Base-by-base conservation (phyloP, 2,113 vertebrate species). In the Sphaerodactylus townsendi region DNA sequence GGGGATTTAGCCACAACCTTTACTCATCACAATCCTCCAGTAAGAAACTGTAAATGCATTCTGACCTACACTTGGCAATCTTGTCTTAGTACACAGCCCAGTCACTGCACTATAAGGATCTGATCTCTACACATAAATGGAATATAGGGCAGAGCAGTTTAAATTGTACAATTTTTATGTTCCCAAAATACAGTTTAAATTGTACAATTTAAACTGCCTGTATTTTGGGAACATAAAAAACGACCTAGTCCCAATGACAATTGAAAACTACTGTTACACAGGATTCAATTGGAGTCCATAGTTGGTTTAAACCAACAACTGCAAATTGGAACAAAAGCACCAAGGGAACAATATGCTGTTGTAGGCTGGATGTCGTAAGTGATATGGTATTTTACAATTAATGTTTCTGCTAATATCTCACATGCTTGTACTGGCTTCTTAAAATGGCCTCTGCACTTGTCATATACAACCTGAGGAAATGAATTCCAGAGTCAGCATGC, bases 321-420 rank as follows among this genome's bases (percentile, higher is more conserved):
- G 85, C 85, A 82, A 83, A 85, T 77, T 33, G 87, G 79, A 85
- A 81, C 28, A 53, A 85, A 80, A 88, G 44, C 83, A 85, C 88
- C 92, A 92, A 88, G 50, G 50, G 50, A 53, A 19, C 50, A 53
- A 81, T 86, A 81, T 10, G 0, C 81, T 79, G 83, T 91, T 92
- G 88, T 92, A 48, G n/a, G 41, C 71, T 87, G 65, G 80, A 82
- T 48, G 76, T 88, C 73, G 83, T 30, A 71, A 37, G 30, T 15
- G 44, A 78, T 66, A 66, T 37, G 86, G 76, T 69, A 87, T 71
- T 87, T 81, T 81, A 62, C 87, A 91, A 76, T 85, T 89, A 87
- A 83, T 90, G 86, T 92, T 91, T 91, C 89, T 59, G 89, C 91
- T 93, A 88, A 89, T n/a, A 91, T 91, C 89, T 92, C 83, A 91